Conservation (phyloP, 2,797 vertebrate species). For the Clarias fuscus region DNA sequence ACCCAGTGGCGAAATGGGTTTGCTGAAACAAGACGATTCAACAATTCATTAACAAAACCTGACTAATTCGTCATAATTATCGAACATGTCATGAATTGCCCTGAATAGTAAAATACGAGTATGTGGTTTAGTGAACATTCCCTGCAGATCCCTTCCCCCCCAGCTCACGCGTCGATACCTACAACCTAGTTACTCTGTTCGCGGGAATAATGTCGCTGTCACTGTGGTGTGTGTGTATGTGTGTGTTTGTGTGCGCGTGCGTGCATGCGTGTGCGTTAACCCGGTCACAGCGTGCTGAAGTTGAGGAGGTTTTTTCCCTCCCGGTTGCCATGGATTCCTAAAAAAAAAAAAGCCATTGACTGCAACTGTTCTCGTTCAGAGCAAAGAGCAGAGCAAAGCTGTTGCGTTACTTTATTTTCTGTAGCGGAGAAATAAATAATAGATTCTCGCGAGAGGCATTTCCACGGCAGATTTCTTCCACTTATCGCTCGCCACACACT, state of each 20-base stretch:
- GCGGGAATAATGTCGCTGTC: slow-evolving; percentile 69
- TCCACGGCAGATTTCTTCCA: slow-evolving; percentile 15
- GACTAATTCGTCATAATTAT: neutral
- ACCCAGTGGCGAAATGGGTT: neutral
- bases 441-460: neutral
- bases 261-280: slow-evolving; percentile 59
- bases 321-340: slow-evolving; percentile 76
- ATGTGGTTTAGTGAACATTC: neutral
- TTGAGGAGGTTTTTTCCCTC: slow-evolving; percentile 66
- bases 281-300: slow-evolving; percentile 74
- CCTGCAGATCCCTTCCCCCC: slow-evolving; percentile 26
- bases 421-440: neutral
- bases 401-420: slow-evolving; percentile 30
- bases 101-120: neutral
- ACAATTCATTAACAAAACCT: neutral
- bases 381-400: slow-evolving; percentile 53
- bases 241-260: neutral
- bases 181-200: slow-evolving; percentile 47
- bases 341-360: slow-evolving; percentile 71
- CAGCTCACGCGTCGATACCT: slow-evolving; percentile 54
- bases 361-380: slow-evolving; percentile 70
- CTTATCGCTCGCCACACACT: too few relatives aligned
- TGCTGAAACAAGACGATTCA: neutral
- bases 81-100: neutral
- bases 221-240: slow-evolving; percentile 42